Evolutionary conservation across 1,140 invertebrate species (phyloP), one percentile per base, ranked within the genome.

Genomic region (Drosophila miranda): DNA sequence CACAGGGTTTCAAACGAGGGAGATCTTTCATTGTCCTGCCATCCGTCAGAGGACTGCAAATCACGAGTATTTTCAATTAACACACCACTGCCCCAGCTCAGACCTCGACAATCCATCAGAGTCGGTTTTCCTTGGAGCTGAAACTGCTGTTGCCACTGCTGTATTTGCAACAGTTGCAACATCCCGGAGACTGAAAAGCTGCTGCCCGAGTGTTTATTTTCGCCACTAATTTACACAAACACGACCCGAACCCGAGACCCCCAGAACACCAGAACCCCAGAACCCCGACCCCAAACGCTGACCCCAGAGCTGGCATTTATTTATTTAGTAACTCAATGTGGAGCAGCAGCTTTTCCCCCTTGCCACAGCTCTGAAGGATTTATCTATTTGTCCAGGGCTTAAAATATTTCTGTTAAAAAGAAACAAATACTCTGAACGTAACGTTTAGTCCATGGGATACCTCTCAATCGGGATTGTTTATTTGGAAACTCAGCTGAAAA

Each of bases 251-350:
- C 34, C 34, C 34, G 34, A 38, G 11, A 13, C 0, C 34, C 11
- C 16, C 0, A 16, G 11, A 13, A 0, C 34, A 4, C 34, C 11
- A 13, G 11, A 13, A 0, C 34, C 11, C 34, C 11, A 13, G 3
- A 11, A 13, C 11, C 34, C 11, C 34, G 4, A 13, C 3, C 34
- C 34, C 34, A 38, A 11, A 55, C 11, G 3, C 58, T 44, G 41
- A 54, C 49, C 44, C 61, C 49, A 54, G 52, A 58, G 52, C 49
- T 50, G 72, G 34, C 62, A 75, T 63, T 64, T 73, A 81, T 62
- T 75, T 82, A 78, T 73, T 69, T 81, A 81, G 66, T 78, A 64
- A 83, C 70, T 64, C 60, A 64, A 74, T 53, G 70, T 74, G 34
- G 69, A 38, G 8, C 50, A 53, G 52, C 44, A 57, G 44, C 50